A percentile compares a stretch with the other conserved stretches of the same genome.
Evolutionary conservation across 2,888 invertebrate species (phyloP).

Genomic region (Meganola albula): DNA sequence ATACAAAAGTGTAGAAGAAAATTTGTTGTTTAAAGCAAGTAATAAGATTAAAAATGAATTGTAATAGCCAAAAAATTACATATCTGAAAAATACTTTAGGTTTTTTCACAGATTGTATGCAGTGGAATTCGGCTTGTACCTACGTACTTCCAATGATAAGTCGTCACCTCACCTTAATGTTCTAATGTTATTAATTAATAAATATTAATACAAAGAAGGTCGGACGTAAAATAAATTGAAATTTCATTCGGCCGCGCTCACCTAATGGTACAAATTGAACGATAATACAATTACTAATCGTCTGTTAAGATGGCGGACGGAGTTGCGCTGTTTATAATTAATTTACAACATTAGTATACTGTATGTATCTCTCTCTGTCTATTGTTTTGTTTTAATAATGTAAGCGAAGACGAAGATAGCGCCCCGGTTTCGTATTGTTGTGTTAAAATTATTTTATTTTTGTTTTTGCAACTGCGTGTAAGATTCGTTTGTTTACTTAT

Average conservation of each 20-base stretch:
- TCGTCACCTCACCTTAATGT: conserved; percentile 7
- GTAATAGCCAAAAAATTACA: too few species aligned
- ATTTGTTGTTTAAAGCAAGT: too few species aligned
- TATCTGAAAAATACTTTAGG: too few species aligned
- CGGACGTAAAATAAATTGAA: conserved; percentile 29
- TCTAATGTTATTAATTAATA: conserved; percentile 25
- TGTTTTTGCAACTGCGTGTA: conserved; percentile 23
- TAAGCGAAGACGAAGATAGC: conserved; percentile 26
- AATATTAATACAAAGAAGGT: conserved; percentile 27
- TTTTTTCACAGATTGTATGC: too few species aligned
- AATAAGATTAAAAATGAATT: too few species aligned
- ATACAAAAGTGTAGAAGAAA: too few species aligned
- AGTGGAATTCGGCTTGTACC: too few species aligned
- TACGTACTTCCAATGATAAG: too few species aligned
- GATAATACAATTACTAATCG: conserved; percentile 39
- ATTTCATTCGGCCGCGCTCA: conserved; percentile 23
- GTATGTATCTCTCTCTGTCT: conserved; percentile 26
- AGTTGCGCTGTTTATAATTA: conserved; percentile 37
- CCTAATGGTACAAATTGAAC: conserved; percentile 36
- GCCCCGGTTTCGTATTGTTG: conserved; percentile 24
- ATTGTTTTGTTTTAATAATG: conserved; percentile 41
- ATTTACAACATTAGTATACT: conserved; percentile 33
- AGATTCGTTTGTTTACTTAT: conserved; percentile 12
- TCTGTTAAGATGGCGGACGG: conserved; percentile 28
- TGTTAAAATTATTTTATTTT: conserved; percentile 29